Conservation (phyloP, 2,888 invertebrate species). For the Synanthedon vespiformis region DNA sequence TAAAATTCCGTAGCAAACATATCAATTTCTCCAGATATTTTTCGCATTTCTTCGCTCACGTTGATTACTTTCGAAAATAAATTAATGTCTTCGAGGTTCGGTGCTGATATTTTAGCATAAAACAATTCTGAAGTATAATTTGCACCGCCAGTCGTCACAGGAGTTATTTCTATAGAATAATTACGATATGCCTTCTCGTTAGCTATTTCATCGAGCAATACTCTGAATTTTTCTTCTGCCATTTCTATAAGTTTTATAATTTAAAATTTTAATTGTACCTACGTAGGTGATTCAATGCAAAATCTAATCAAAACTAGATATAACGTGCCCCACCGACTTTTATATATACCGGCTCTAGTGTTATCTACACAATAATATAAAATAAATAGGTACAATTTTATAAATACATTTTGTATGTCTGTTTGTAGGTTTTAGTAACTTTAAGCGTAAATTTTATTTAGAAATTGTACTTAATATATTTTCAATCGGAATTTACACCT, state of each 20-base stretch:
- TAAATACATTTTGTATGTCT: no score
- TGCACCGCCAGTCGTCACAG: constrained; percentile 21
- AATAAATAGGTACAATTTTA: no score
- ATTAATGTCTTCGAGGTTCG: constrained; percentile 13
- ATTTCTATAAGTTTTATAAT: background rate
- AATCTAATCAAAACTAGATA: no score
- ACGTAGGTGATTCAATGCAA: no score
- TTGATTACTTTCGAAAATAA: constrained; percentile 37
- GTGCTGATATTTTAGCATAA: constrained; percentile 10
- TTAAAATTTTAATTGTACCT: no score
- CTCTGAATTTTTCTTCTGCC: constrained; percentile 1
- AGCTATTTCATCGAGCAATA: constrained; percentile 21
- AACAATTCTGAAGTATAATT: constrained; percentile 26
- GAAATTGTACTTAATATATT: no score
- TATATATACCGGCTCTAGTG: no score
- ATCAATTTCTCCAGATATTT: constrained; percentile 9
- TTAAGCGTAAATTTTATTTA: no score
- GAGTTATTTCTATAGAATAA: constrained; percentile 13
- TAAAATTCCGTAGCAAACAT: constrained; percentile 2
- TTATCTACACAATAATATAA: no score
- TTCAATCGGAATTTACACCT: no score
- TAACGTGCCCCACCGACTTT: no score
- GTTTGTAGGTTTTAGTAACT: no score
- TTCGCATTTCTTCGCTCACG: constrained; percentile 25
- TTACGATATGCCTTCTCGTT: constrained; percentile 15